Evolutionary conservation across 2,797 vertebrate species (phyloP), one percentile per base, ranked within the genome.

Genomic region (Malacoctenus gilli): DNA sequence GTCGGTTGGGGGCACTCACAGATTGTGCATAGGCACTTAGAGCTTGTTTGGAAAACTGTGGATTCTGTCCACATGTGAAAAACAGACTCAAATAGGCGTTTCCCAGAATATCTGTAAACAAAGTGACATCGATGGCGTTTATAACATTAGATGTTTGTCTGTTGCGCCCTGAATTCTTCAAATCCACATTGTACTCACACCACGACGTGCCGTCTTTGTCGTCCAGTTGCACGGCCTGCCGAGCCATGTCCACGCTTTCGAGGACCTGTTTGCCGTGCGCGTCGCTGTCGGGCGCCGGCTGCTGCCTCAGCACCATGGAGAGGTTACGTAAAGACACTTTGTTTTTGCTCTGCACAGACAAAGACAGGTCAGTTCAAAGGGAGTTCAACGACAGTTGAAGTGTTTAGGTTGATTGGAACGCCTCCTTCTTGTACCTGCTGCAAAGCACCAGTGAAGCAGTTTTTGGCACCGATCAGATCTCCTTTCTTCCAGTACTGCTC

Each of bases 401-500:
- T 9, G 25, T 28, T 1, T 6, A 28, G 9, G 9, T n/a, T n/a
- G n/a, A n/a, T n/a, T n/a, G n/a, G n/a, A n/a, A n/a, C 1, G 18
- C 23, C 20, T 1, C 1, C 20, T 25, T 20, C 3, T 1, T 16
- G 3, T 83, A 96, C 95, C 74, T 95, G 93, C 51, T 93, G 93
- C 47, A 95, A 83, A 11, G 95, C 94, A 78, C 95, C 95, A 4
- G 92, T 92, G 78, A 96, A 96, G 85, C 95, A 97, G 72, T 93
- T 94, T 60, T 93, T 93, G 38, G 95, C 95, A 19, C 91, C 91
- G 0, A 60, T 69, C 21, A 97, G 50, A 52, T 97, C 94, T 35
- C 93, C 93, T 76, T 95, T 96, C 79, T 95, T 96, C 95, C 95
- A 97, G 87, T 94, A 95, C 82, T 95, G 94, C 75, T 97, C 95